A percentile compares a stretch with the other conserved stretches of the same genome.
Evolutionary conservation across 2,797 vertebrate species (phyloP).

Genomic region (Emys orbicularis): DNA sequence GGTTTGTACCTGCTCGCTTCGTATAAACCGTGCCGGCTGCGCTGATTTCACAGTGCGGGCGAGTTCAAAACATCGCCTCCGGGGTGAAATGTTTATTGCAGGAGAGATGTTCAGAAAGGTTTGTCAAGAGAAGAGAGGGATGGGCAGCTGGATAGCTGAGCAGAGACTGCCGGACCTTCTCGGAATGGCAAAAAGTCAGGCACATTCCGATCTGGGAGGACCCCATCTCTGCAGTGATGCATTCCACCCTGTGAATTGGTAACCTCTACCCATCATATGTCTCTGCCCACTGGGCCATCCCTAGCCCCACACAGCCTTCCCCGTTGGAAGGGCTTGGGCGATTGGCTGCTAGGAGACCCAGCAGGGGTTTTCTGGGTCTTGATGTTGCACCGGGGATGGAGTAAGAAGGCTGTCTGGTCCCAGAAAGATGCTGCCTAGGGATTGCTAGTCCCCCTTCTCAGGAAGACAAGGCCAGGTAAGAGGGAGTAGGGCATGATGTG

Average conservation of each 20-base stretch:
- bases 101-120: conserved; percentile 55
- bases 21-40: conserved; percentile 71
- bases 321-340: background rate
- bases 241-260: background rate
- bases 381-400: background rate
- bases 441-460: background rate
- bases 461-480: background rate
- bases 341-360: accelerated
- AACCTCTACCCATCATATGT: background rate
- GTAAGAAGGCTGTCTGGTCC: background rate
- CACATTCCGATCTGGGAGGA: accelerated
- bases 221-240: accelerated
- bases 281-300: background rate
- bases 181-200: accelerated
- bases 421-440: background rate
- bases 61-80: conserved; percentile 73
- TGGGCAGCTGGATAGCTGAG: background rate
- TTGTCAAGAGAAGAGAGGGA: conserved; percentile 52
- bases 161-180: background rate
- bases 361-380: background rate
- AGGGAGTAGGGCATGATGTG: background rate
- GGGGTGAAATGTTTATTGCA: conserved; percentile 73
- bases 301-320: background rate
- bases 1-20: conserved; percentile 79
- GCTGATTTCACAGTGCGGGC: conserved; percentile 66